A percentile compares a stretch with the other conserved stretches of the same genome.
These are phyloP conservation scores for Ctenopoma kingsleyae DNA, from an alignment of 2,797 vertebrate species.

Conservation along the genomic window DNA sequence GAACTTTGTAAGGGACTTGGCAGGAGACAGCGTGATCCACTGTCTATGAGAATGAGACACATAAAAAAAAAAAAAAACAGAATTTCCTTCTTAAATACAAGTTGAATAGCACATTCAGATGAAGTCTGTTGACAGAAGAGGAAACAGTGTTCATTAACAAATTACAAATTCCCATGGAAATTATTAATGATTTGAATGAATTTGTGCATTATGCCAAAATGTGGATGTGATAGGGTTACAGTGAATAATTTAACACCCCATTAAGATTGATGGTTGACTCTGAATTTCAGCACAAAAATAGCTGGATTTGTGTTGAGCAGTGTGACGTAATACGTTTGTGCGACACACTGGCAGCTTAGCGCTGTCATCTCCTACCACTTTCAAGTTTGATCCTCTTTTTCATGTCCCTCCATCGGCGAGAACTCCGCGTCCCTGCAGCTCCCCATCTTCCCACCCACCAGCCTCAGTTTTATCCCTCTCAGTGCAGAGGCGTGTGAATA, in stretches of 20 bases:
- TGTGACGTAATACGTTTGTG: slow-evolving; percentile 35
- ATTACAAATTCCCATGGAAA: slow-evolving; percentile 4
- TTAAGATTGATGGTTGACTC: not conserved
- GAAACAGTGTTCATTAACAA: not conserved
- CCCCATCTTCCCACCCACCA: slow-evolving; percentile 6
- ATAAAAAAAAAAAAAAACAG: no score
- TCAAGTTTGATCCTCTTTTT: slow-evolving; percentile 37
- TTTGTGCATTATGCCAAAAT: slow-evolving; percentile 10
- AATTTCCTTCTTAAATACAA: no score
- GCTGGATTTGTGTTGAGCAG: slow-evolving; percentile 10
- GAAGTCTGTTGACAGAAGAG: not conserved
- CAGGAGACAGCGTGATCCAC: no score
- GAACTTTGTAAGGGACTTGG: no score
- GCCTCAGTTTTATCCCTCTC: slow-evolving; percentile 33
- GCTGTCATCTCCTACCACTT: slow-evolving; percentile 40
- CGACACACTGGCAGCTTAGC: slow-evolving; percentile 35
- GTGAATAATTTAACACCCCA: slow-evolving; percentile 37
- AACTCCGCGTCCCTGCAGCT: slow-evolving; percentile 12
- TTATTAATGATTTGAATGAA: slow-evolving; percentile 6
- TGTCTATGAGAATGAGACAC: no score
- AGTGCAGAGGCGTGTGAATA: slow-evolving; percentile 56
- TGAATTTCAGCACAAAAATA: slow-evolving; percentile 10
- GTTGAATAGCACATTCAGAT: not conserved
- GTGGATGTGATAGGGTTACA: not conserved
- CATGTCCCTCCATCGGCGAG: slow-evolving; percentile 15